Percentiles rank a stretch among this genome's conserved stretches.
Conservation (phyloP, 2,888 invertebrate species). For the Ophioninae sp. region DNA sequence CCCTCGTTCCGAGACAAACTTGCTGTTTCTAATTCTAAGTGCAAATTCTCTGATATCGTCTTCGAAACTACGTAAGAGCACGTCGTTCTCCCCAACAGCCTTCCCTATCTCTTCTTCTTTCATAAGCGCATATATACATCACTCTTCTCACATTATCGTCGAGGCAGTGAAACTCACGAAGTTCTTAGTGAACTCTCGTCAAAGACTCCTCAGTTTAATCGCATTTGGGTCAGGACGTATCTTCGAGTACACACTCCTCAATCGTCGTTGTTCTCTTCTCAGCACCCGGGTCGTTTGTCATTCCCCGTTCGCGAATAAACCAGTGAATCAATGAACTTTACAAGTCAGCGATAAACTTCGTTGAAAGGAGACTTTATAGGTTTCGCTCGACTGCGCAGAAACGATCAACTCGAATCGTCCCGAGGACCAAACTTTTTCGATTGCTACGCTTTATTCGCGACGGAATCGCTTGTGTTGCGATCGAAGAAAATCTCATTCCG, state of each 20-base stretch:
- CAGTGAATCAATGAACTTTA: slow-evolving; percentile 35
- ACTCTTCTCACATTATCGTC: slow-evolving; percentile 66
- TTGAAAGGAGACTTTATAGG: slow-evolving; percentile 30
- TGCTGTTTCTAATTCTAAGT: slow-evolving; percentile 27
- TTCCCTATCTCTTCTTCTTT: slow-evolving; percentile 13
- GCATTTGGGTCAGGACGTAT: slow-evolving; percentile 55
- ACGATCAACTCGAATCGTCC: background rate
- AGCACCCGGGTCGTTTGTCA: slow-evolving; percentile 10
- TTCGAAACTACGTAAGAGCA: slow-evolving; percentile 26
- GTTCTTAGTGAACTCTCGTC: slow-evolving; percentile 68
- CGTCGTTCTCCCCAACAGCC: background rate
- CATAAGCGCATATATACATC: background rate
- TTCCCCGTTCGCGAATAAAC: slow-evolving; percentile 37
- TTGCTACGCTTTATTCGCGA: background rate
- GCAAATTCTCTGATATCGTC: slow-evolving; percentile 40
- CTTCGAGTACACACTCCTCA: slow-evolving; percentile 39
- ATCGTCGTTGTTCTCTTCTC: slow-evolving; percentile 47
- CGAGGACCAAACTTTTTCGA: slow-evolving; percentile 25
- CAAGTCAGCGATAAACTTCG: slow-evolving; percentile 46
- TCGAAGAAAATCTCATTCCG: background rate
- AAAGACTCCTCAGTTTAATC: slow-evolving; percentile 69
- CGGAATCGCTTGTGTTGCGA: background rate
- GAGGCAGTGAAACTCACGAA: slow-evolving; percentile 62
- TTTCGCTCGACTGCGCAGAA: slow-evolving; percentile 8
- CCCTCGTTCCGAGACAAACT: slow-evolving; percentile 33